Evolutionary conservation across 2,888 invertebrate genomes (phyloP), one percentile per base, ranked within the genome.

Genomic region (Ashinkailepas kermadecensis): DNA sequence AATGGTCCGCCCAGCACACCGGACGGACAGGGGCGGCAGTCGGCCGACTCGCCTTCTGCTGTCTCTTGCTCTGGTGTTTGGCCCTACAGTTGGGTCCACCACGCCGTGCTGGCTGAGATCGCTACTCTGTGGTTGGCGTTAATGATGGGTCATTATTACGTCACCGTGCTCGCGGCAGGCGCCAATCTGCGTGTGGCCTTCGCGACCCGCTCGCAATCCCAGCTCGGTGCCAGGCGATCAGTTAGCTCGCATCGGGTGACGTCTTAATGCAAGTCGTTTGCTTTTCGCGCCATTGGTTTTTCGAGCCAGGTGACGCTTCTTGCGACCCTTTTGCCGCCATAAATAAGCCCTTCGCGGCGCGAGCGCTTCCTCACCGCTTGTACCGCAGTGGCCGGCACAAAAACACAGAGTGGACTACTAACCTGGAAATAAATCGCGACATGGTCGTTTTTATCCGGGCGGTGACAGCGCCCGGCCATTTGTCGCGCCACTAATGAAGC

Each of bases 351-450:
- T 65, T 65, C 65, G n/a, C 65, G 23, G 65, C 65, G 23, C 9
- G 10, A 7, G n/a, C 9, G 23, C 65, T 23, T n/a, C 65, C 65
- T n/a, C 65, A 23, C 65, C 23, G 15, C 10, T n/a, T 65, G 65
- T 65, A n/a, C n/a, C 65, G 65, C 65, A 23, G 39, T 39, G 39
- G 65, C 65, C 65, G 65, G 8, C 9, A 65, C 65, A 65, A 65
- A 65, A 65, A 65, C 10, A 1, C 65, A n/a, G 23, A 23, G 65
- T 10, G 65, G 65, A 65, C 65, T 65, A 65, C 65, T 65, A 65
- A 65, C 65, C 65, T 65, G 65, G 65, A 65, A 64, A 65, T 65
- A 65, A 65, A 65, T 65, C 65, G 65, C 65, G n/a, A 65, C 15
- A 11, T 12, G 65, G 65, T 8, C 23, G 65, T 65, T 65, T 65